Evolutionary conservation across 2,888 invertebrate species (phyloP).

Genomic region (Melanotus villosus): DNA sequence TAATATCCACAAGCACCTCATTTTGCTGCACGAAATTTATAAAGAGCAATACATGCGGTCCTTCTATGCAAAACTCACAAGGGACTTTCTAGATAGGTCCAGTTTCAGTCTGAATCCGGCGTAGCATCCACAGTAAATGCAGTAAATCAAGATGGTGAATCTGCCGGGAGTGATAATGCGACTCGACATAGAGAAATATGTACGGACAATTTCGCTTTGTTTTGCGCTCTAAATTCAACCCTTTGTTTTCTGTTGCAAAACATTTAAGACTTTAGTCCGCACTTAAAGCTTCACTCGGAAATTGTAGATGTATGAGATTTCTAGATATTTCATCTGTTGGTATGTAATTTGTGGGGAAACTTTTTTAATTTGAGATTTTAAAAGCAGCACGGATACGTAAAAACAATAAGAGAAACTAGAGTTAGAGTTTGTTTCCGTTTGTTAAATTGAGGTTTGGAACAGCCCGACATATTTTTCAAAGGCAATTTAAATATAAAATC

Average conservation of each 20-base stretch:
- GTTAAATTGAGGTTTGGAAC: too few species aligned
- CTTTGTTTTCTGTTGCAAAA: conserved; percentile 55
- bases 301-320: conserved; percentile 50
- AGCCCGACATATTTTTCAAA: too few species aligned
- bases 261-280: conserved; percentile 53
- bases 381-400: too few species aligned
- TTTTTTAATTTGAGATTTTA: too few species aligned
- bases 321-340: conserved; percentile 48
- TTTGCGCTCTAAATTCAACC: conserved; percentile 46
- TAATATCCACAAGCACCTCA: too few species aligned
- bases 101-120: conserved; percentile 30
- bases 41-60: neutral
- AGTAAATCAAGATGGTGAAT: conserved; percentile 60
- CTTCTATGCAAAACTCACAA: conserved; percentile 29
- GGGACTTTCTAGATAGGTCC: conserved; percentile 35
- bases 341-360: too few species aligned
- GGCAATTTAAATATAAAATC: too few species aligned
- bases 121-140: conserved; percentile 45
- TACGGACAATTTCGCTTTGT: conserved; percentile 48
- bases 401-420: too few species aligned
- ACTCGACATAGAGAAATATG: conserved; percentile 52
- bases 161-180: conserved; percentile 61
- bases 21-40: neutral
- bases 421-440: too few species aligned
- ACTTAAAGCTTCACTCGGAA: conserved; percentile 39